A percentile compares a stretch with the other conserved stretches of the same genome.
Evolutionary conservation across 2,888 invertebrate genomes (phyloP).

Genomic region (Pollenia amentaria): DNA sequence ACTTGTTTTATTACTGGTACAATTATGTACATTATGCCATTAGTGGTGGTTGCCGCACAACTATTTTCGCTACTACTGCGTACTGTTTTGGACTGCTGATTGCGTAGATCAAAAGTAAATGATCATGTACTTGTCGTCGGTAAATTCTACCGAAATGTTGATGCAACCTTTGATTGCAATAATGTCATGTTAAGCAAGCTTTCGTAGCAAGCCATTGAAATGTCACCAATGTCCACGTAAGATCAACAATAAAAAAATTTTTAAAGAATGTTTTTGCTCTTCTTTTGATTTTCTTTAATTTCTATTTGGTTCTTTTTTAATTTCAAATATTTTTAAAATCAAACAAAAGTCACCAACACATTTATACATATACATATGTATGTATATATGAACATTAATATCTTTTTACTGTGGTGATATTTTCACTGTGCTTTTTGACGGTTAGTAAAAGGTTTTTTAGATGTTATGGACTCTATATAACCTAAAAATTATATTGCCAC

Average conservation of each 20-base stretch:
- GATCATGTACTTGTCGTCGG: conserved; percentile 59
- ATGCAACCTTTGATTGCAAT: conserved; percentile 35
- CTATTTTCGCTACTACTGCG: conserved; percentile 26
- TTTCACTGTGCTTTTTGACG: too few relatives aligned
- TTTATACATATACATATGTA: too few relatives aligned
- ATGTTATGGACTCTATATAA: too few relatives aligned
- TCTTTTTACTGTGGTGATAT: too few relatives aligned
- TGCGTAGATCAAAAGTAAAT: conserved; percentile 59
- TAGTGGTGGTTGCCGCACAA: neutral
- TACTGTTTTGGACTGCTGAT: conserved; percentile 42
- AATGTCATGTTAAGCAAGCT: conserved; percentile 58
- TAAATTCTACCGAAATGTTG: conserved; percentile 44
- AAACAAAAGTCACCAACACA: neutral
- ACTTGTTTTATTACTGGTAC: conserved; percentile 7
- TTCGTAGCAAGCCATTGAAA: conserved; percentile 68
- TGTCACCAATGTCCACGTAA: conserved; percentile 65
- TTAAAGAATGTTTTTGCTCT: neutral
- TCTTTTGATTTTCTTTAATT: neutral
- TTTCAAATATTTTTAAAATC: neutral
- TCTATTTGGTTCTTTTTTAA: neutral
- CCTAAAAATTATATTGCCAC: too few relatives aligned
- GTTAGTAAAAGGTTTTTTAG: too few relatives aligned
- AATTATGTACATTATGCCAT: neutral
- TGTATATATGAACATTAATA: too few relatives aligned
- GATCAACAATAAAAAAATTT: conserved; percentile 51